Evolutionary conservation across 2,888 invertebrate genomes (phyloP).

Genomic region (Chesias legatella): DNA sequence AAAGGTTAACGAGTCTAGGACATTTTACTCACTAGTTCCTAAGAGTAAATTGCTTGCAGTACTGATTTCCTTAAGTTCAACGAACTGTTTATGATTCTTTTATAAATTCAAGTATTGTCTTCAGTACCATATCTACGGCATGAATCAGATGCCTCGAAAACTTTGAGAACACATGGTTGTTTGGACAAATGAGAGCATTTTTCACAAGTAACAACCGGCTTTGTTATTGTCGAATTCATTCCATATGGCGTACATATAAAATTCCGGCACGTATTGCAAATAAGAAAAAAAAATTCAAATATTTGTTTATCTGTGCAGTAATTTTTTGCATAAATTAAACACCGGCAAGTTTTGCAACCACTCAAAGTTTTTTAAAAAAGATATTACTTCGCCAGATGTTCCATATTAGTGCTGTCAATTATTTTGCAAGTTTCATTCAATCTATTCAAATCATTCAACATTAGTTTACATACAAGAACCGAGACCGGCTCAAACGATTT

Average conservation of each 20-base stretch:
- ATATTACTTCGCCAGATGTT: no score
- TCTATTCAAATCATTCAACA: no score
- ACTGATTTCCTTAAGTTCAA: slow-evolving; percentile 37
- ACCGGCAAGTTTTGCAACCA: no score
- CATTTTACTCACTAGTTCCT: slow-evolving; percentile 32
- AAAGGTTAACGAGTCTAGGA: slow-evolving; percentile 28
- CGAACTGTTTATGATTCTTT: slow-evolving; percentile 23
- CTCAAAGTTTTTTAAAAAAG: no score
- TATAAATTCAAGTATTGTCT: slow-evolving; percentile 44
- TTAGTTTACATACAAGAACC: no score
- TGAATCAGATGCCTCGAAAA: slow-evolving; percentile 52
- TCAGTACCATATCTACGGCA: slow-evolving; percentile 32
- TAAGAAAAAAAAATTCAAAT: slow-evolving; percentile 3
- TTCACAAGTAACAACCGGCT: slow-evolving; percentile 37
- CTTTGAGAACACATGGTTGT: slow-evolving; percentile 56
- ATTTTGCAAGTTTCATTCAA: no score
- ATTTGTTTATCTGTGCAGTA: no score
- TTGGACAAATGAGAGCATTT: slow-evolving; percentile 52
- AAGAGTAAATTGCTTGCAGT: slow-evolving; percentile 36
- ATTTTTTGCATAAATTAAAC: no score
- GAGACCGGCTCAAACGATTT: no score
- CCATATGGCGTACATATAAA: slow-evolving; percentile 45
- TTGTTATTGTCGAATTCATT: slow-evolving; percentile 43
- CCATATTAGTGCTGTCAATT: no score
- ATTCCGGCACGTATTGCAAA: slow-evolving; percentile 35